Evolutionary conservation across 2,113 vertebrate species (phyloP).

Genomic region (Ammodytes dubius): DNA sequence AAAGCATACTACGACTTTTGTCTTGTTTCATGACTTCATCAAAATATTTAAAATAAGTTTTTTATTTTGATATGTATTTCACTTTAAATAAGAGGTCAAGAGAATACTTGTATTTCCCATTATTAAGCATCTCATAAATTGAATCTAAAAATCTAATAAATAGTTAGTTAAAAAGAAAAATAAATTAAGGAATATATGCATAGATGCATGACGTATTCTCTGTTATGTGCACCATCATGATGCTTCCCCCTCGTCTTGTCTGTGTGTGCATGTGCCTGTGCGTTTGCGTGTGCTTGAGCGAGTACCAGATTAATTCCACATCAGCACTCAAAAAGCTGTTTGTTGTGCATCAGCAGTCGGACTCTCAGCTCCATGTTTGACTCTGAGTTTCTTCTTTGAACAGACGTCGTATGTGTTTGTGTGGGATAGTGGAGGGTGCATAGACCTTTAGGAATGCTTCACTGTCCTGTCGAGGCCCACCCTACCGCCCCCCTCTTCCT

Average conservation of each 20-base stretch:
- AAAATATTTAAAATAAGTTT: not conserved
- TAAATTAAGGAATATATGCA: not conserved
- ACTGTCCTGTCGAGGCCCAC: constrained; percentile 41
- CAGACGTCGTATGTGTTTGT: constrained; percentile 57
- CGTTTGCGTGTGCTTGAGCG: not conserved
- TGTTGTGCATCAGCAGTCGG: constrained; percentile 60
- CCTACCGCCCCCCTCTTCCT: constrained; percentile 25
- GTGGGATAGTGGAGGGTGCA: constrained; percentile 46
- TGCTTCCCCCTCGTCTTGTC: not conserved
- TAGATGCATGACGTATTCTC: not conserved
- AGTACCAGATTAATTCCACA: constrained; percentile 53
- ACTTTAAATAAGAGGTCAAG: not conserved
- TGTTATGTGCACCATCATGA: not conserved
- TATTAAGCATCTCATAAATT: not conserved
- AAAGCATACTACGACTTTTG: too few species aligned
- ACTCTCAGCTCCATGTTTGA: constrained; percentile 47
- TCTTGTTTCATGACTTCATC: not conserved
- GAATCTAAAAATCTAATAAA: not conserved
- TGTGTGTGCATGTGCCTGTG: not conserved
- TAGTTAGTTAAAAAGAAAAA: not conserved
- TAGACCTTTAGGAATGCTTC: constrained; percentile 75
- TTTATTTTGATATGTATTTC: not conserved
- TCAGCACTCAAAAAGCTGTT: constrained; percentile 52
- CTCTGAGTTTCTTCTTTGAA: constrained; percentile 42
- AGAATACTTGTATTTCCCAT: not conserved